Base-by-base conservation (phyloP, 2,113 vertebrate species). In the Empidonax traillii region DNA sequence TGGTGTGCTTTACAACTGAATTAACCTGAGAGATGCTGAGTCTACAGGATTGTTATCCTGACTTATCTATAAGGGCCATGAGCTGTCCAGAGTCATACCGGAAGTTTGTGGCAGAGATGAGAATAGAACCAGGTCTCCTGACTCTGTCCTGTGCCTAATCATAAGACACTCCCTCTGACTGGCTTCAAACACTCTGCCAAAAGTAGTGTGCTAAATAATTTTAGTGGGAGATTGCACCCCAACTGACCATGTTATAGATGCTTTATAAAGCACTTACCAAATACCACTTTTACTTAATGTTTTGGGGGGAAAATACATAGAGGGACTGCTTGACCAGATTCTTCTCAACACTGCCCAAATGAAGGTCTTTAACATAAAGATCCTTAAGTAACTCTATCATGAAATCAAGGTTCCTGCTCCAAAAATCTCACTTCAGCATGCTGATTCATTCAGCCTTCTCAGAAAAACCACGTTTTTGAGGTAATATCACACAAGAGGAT, bases 81-180 rank as follows among this genome's bases (percentile, higher is more conserved):
- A 95, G 91, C 86, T 96, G 83, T 68, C 88, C 59, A 51, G 71
- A 92, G 65, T 86, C 85, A 77, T 28, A 44, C 67, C 78, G 79
- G 78, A 95, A 94, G 87, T 41, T 14, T 77, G 79, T 86, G 85
- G 72, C 63, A 81, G 72, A 81, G 79, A 90, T 90, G 55, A 91
- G 87, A 95, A 95, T 80, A 88, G 90, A 93, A 74, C 35, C 66
- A 86, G n/a, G 75, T 90, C 94, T 96, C 68, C 95, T 96, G 93
- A 91, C 87, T 71, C 74, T 83, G 82, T 83, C 91, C 93, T 94
- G 33, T 91, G 91, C 77, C 82, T 87, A 76, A 94, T 95, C 85
- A 95, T 94, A 73, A 91, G 92, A 78, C 87, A 90, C 9, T 92
- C 37, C 79, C 80, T 95, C 91, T 65, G 67, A 86, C 59, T 47